phyloP scores from a whole-genome alignment of 2,888 invertebrate species.

The Stramonita haemastoma region DNA sequence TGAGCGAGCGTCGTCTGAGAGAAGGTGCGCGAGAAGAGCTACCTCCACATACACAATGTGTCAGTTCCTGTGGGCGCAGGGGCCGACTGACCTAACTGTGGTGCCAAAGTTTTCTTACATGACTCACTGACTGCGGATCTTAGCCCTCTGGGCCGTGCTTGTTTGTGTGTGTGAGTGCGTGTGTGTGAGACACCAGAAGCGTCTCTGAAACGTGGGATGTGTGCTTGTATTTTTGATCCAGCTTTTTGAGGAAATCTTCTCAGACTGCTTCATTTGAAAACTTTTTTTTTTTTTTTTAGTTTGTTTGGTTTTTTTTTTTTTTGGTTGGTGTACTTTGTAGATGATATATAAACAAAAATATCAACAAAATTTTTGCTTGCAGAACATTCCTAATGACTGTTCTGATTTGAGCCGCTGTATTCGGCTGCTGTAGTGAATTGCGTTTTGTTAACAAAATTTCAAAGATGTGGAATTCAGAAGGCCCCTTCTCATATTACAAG shows the following conservation, averaged over 20 bases:
- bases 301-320: neutral
- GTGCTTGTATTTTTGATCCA: neutral
- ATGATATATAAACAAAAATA: too few relatives aligned
- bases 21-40: constrained; percentile 13
- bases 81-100: constrained; percentile 23
- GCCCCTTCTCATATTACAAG: too few relatives aligned
- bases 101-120: constrained; percentile 26
- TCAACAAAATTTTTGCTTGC: neutral
- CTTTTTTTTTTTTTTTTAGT: neutral
- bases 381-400: constrained; percentile 31
- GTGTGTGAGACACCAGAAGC: neutral
- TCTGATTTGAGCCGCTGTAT: neutral
- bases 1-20: constrained; percentile 3
- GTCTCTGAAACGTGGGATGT: neutral
- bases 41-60: constrained; percentile 22
- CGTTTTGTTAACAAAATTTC: neutral
- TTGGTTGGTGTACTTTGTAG: neutral
- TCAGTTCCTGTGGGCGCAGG: neutral
- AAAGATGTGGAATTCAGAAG: too few relatives aligned
- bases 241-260: neutral
- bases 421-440: neutral
- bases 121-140: constrained; percentile 14
- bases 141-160: neutral
- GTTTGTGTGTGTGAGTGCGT: too few relatives aligned
- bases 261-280: neutral